Evolutionary conservation across 2,888 invertebrate genomes (phyloP), one percentile per base, ranked within the genome.

Genomic region (Cantharis rufa): DNA sequence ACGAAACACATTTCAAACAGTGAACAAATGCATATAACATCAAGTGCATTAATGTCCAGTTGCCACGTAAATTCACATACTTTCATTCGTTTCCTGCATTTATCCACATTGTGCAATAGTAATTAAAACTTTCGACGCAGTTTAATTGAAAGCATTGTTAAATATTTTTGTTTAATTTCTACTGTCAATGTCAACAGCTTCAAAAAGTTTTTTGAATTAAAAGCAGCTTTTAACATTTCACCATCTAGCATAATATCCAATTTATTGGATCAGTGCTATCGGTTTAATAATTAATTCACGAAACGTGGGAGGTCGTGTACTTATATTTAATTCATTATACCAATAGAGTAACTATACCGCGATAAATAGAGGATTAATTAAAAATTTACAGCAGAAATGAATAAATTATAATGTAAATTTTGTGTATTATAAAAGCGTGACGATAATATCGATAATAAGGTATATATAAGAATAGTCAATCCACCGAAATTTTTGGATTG

Each of bases 71-170:
- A 76, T 76, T 76, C 72, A 70, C 75, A 75, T 72, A 76, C 68
- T 76, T 76, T 69, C 72, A 72, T 72, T 64, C 63, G 70, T 71
- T 69, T 63, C 72, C 71, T 69, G 72, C 72, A 72, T 72, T 76
- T 64, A 70, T 76, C 64, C 72, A 72, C 32, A 76, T 76, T 76
- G 76, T 76, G 76, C 69, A 63, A 72, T 76, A 72, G 76, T 76
- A 76, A 76, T 76, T 76, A 76, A 76, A 76, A 76, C 69, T 76
- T 75, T 76, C 69, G 76, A 76, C 76, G 76, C 69, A 76, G 68
- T 71, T 76, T 76, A 76, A 76, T 76, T 71, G 69, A 63, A 72
- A 76, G 71, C 76, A 69, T 76, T 76, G 72, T 76, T 64, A 21
- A 32, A 71, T 71, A 76, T 76, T 76, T 76, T 76, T 76, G 76